Evolutionary conservation across 1,140 invertebrate genomes (phyloP).

Genomic region (Pogonus chalceus): DNA sequence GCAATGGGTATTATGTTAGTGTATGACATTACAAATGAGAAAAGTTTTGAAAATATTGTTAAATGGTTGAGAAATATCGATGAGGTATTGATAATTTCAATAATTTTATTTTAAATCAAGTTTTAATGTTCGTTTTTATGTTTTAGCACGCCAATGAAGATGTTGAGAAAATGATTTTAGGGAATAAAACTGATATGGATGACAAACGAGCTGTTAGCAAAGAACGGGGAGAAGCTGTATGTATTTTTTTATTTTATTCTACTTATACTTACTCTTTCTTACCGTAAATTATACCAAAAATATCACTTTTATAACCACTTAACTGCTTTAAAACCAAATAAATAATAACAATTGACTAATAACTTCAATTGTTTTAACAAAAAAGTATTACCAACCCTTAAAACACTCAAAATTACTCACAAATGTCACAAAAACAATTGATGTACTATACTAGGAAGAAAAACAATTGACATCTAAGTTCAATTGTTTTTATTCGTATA

Average conservation of each 20-base stretch:
- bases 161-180: slow-evolving; percentile 99
- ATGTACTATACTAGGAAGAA: no score
- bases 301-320: no score
- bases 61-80: slow-evolving; percentile 98
- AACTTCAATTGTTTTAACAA: no score
- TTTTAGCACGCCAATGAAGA: slow-evolving; percentile 96
- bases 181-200: slow-evolving; percentile 99
- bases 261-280: no score
- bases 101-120: not conserved
- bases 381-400: no score
- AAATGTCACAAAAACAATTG: no score
- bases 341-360: no score
- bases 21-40: slow-evolving; percentile 97
- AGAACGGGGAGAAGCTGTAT: slow-evolving; percentile 78
- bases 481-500: no score
- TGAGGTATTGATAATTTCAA: slow-evolving; percentile 47
- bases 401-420: no score
- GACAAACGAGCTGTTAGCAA: slow-evolving; percentile 89
- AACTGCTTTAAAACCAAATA: no score
- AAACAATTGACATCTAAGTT: no score
- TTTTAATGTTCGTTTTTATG: slow-evolving; percentile 13
- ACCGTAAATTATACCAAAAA: no score
- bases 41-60: slow-evolving; percentile 97
- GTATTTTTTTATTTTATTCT: slow-evolving; percentile 22
- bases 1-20: slow-evolving; percentile 99